These are phyloP conservation scores for Charadrius vociferus DNA, from an alignment of 2,113 vertebrate genomes.

Conservation along the genomic window DNA sequence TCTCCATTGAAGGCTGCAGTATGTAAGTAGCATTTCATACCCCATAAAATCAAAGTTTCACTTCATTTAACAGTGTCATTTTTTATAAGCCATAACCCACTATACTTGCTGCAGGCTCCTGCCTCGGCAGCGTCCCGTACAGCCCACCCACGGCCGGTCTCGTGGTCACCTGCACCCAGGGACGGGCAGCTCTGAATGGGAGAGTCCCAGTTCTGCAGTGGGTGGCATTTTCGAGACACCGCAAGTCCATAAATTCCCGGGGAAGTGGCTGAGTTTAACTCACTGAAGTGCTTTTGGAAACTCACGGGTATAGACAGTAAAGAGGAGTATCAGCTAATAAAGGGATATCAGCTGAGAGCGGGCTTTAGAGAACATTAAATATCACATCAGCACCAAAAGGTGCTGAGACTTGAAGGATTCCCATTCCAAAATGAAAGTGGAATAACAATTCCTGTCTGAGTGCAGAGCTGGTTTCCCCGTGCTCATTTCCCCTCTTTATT, in stretches of 20 bases:
- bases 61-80: background rate
- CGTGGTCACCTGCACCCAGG: rapidly evolving
- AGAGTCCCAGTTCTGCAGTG: background rate
- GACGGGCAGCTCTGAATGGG: background rate
- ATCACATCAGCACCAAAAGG: background rate
- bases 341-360: background rate
- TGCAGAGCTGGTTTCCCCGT: background rate
- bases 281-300: background rate
- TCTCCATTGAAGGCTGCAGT: background rate
- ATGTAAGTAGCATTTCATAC: background rate
- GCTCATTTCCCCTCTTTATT: background rate
- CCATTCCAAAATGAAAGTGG: background rate
- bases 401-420: background rate
- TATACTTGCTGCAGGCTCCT: background rate
- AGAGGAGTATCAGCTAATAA: background rate
- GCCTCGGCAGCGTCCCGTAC: rapidly evolving
- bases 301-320: rapidly evolving
- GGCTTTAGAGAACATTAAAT: background rate
- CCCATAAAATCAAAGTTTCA: background rate
- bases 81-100: background rate
- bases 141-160: background rate
- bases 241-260: background rate
- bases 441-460: background rate
- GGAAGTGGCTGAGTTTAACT: background rate
- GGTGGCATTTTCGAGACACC: background rate